Percentiles rank a stretch among this genome's conserved stretches.
Evolutionary conservation across 2,113 vertebrate species (phyloP).

Genomic region (Prunella himalayana): DNA sequence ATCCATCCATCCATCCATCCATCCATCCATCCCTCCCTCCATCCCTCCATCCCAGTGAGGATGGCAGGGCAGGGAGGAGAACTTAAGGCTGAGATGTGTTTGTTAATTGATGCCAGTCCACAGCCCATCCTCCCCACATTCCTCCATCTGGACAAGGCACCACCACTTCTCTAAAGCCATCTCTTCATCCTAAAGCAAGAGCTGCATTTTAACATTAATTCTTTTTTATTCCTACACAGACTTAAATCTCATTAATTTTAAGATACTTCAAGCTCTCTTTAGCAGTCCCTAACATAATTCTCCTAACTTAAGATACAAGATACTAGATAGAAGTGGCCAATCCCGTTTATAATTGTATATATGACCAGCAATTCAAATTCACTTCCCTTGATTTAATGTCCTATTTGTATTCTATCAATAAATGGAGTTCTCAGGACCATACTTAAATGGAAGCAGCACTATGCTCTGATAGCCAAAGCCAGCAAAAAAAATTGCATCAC

Average conservation of each 20-base stretch:
- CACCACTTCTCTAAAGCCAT: neutral
- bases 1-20: neutral
- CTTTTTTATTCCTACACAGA: neutral
- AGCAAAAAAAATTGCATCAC: conserved; percentile 11
- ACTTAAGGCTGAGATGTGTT: accelerated
- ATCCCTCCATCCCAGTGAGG: neutral
- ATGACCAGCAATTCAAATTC: conserved; percentile 36
- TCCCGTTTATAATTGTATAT: neutral
- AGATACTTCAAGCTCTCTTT: conserved; percentile 39
- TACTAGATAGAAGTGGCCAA: neutral
- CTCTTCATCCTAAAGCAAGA: neutral
- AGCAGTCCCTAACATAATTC: conserved; percentile 4
- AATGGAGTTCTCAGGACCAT: conserved; percentile 43
- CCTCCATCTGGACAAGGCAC: neutral
- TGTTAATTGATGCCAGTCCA: neutral
- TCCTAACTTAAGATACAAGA: neutral
- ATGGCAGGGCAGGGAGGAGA: accelerated
- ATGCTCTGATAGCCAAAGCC: conserved; percentile 40
- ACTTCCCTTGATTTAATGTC: conserved; percentile 48
- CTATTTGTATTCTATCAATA: conserved; percentile 49
- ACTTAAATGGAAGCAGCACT: conserved; percentile 6
- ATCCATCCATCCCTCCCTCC: neutral
- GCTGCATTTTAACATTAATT: neutral
- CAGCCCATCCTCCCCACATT: neutral
- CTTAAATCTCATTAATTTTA: conserved; percentile 54